Conservation (phyloP, 1,140 invertebrate species). For the Mylabris phalerata region DNA sequence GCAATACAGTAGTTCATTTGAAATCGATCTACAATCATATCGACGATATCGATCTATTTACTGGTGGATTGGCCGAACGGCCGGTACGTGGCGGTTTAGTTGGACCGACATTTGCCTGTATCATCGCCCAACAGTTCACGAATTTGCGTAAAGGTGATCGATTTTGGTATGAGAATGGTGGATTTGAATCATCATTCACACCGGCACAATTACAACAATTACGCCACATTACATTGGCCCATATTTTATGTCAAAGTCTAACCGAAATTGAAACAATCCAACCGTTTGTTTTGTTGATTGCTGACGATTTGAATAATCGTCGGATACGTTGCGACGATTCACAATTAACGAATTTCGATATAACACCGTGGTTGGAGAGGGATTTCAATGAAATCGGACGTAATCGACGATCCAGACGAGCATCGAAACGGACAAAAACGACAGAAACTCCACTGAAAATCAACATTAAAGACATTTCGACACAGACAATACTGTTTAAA, state of each 20-base stretch:
- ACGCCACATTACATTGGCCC: slow-evolving; percentile 67
- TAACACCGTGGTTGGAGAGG: slow-evolving; percentile 54
- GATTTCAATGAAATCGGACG: slow-evolving; percentile 17
- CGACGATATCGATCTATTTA: slow-evolving; percentile 87
- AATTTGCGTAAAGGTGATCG: slow-evolving; percentile 83
- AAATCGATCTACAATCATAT: slow-evolving; percentile 61
- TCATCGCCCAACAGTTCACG: slow-evolving; percentile 88
- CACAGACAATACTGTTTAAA: background rate
- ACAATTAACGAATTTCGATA: slow-evolving; percentile 63
- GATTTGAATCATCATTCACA: slow-evolving; percentile 66
- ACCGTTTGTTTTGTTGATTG: slow-evolving; percentile 66
- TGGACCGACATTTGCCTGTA: slow-evolving; percentile 93
- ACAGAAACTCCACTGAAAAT: slow-evolving; percentile 5
- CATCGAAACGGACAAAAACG: slow-evolving; percentile 5
- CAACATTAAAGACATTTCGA: slow-evolving; percentile 8
- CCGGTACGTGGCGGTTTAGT: slow-evolving; percentile 76
- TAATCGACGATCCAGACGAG: slow-evolving; percentile 2
- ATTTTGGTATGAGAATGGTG: slow-evolving; percentile 87
- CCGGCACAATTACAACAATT: slow-evolving; percentile 82
- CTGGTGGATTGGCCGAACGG: slow-evolving; percentile 78
- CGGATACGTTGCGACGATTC: slow-evolving; percentile 62
- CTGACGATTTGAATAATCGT: slow-evolving; percentile 55
- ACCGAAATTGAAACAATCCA: slow-evolving; percentile 65
- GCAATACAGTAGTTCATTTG: slow-evolving; percentile 56
- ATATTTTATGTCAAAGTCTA: slow-evolving; percentile 79